Conservation (phyloP, 2,888 invertebrate species). For the Ceriagrion tenellum region DNA sequence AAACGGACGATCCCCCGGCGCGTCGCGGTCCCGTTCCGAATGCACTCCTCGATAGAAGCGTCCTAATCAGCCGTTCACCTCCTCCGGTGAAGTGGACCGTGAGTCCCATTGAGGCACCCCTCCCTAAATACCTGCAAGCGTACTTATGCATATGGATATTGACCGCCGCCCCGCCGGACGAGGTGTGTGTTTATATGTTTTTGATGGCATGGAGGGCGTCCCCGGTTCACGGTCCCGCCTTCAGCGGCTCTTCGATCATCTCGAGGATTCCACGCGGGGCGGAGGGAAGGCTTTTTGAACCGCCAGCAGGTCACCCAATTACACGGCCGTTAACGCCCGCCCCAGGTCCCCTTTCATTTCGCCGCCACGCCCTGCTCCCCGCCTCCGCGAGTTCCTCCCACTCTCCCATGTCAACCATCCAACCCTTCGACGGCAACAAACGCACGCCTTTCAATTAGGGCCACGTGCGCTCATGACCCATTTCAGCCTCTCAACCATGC, state of each 20-base stretch:
- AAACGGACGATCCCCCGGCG: not conserved
- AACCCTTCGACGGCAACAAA: not conserved
- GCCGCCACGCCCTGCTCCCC: conserved; percentile 41
- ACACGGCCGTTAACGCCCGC: conserved; percentile 56
- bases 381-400: not conserved
- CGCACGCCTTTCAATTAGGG: not conserved
- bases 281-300: not conserved
- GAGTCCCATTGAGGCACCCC: not conserved
- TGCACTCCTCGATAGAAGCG: not conserved
- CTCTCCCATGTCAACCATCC: not conserved
- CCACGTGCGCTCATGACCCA: not conserved
- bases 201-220: not conserved
- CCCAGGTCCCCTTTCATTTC: not conserved
- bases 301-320: conserved; percentile 47
- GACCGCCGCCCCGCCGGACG: not conserved
- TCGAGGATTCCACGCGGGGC: not conserved
- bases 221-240: not conserved
- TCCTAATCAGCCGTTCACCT: conserved; percentile 60
- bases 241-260: conserved; percentile 5
- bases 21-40: not conserved
- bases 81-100: not conserved
- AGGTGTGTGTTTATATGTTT: not conserved
- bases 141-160: not conserved
- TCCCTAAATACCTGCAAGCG: not conserved
- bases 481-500: too few species aligned